Conservation (phyloP, 2,888 invertebrate genomes). For the Encarsia formosa region DNA sequence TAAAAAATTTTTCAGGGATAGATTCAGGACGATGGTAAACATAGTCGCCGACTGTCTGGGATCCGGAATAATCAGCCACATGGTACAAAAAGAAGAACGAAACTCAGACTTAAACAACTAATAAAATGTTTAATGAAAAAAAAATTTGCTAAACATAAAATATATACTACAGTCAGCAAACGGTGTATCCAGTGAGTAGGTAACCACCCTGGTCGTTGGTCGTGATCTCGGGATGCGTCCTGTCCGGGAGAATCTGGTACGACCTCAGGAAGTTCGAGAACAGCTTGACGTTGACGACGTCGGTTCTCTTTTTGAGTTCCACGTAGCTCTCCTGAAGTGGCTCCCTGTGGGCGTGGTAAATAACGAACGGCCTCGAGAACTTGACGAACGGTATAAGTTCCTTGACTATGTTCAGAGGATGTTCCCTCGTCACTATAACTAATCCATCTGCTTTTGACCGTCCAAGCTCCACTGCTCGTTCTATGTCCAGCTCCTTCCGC, state of each 20-base stretch:
- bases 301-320: slow-evolving; percentile 67
- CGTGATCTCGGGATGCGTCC: slow-evolving; percentile 92
- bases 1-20: slow-evolving; percentile 46
- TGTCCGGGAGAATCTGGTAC: slow-evolving; percentile 83
- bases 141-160: background rate
- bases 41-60: slow-evolving; percentile 45
- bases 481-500: slow-evolving; percentile 68
- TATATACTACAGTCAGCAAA: slow-evolving; percentile 17
- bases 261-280: slow-evolving; percentile 83
- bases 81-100: slow-evolving; percentile 5
- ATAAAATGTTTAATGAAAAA: too few relatives aligned
- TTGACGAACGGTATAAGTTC: slow-evolving; percentile 73
- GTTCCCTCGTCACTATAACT: slow-evolving; percentile 77
- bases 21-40: slow-evolving; percentile 45
- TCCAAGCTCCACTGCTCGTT: slow-evolving; percentile 62
- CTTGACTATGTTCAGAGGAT: slow-evolving; percentile 76
- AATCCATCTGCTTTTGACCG: slow-evolving; percentile 64
- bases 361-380: slow-evolving; percentile 78
- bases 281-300: slow-evolving; percentile 72
- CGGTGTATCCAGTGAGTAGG: slow-evolving; percentile 65
- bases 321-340: slow-evolving; percentile 80
- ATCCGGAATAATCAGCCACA: slow-evolving; percentile 38
- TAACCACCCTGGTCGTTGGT: slow-evolving; percentile 89
- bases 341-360: slow-evolving; percentile 78
- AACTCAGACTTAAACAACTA: too few relatives aligned